These are phyloP conservation scores for Oncorhynchus gorbuscha DNA, from an alignment of 2,113 vertebrate genomes.

Conservation along the genomic window DNA sequence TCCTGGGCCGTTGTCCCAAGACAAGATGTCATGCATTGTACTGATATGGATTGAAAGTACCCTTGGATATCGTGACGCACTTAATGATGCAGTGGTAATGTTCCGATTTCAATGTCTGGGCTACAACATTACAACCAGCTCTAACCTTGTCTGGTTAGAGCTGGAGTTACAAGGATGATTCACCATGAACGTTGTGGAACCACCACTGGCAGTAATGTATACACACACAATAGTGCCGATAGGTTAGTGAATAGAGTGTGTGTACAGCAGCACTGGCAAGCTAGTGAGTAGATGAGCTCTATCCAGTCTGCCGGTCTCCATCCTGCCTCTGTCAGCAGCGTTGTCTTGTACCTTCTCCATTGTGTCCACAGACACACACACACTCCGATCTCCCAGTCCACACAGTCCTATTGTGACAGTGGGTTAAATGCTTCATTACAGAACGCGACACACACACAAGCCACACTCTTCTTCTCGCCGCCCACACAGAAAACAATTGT, in stretches of 20 bases:
- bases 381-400: too few species aligned
- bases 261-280: background rate
- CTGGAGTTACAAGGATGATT: too few species aligned
- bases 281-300: background rate
- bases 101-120: background rate
- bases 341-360: background rate
- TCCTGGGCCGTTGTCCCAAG: too few species aligned
- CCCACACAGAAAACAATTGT: background rate
- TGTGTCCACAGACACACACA: background rate
- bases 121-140: too few species aligned
- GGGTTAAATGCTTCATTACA: background rate
- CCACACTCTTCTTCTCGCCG: background rate
- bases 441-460: background rate
- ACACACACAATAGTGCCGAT: background rate
- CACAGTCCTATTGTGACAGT: too few species aligned
- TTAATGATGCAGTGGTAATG: too few species aligned
- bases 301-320: background rate
- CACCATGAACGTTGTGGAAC: too few species aligned
- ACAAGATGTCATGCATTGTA: too few species aligned
- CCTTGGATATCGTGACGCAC: too few species aligned
- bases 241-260: background rate
- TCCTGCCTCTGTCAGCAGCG: background rate
- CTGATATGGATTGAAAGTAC: too few species aligned
- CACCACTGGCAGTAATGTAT: background rate
- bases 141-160: too few species aligned